A percentile compares a stretch with the other conserved stretches of the same genome.
Evolutionary conservation across 2,888 invertebrate species (phyloP).

Genomic region (Volucella inflata): DNA sequence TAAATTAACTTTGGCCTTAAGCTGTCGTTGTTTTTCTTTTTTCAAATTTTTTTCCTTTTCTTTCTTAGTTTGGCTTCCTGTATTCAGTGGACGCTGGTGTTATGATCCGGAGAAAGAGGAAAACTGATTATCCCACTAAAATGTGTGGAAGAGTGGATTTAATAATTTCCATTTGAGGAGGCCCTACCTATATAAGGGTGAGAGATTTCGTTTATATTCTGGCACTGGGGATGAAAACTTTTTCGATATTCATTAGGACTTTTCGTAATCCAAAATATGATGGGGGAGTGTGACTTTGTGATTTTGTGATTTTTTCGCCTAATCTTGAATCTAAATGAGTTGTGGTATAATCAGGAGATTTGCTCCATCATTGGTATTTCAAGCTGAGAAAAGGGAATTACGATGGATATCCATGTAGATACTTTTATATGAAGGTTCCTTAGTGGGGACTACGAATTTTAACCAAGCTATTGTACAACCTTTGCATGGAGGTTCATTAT

Average conservation of each 20-base stretch:
- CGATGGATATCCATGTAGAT: too few relatives aligned
- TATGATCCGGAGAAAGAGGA: constrained; percentile 59
- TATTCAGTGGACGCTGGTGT: constrained; percentile 46
- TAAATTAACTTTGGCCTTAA: constrained; percentile 74
- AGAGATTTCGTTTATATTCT: constrained; percentile 68
- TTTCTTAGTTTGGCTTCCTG: constrained; percentile 40
- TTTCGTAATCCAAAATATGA: constrained; percentile 32
- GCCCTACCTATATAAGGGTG: constrained; percentile 3
- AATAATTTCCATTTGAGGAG: constrained; percentile 58
- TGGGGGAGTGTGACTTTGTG: constrained; percentile 5
- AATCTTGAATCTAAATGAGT: constrained; percentile 39
- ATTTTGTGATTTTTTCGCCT: constrained; percentile 2
- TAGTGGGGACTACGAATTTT: too few relatives aligned
- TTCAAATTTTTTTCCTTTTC: not conserved
- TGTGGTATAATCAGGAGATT: constrained; percentile 3
- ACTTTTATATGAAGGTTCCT: too few relatives aligned
- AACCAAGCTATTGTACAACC: too few relatives aligned
- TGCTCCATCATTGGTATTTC: not conserved
- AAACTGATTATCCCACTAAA: constrained; percentile 67
- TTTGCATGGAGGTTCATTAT: too few relatives aligned
- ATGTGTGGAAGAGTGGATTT: constrained; percentile 60
- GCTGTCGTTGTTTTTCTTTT: constrained; percentile 44
- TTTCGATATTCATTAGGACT: constrained; percentile 57
- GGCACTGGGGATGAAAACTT: constrained; percentile 65
- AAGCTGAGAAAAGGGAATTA: too few relatives aligned